Base-by-base conservation (phyloP, 2,888 invertebrate species). In the Cotesia congregata region DNA sequence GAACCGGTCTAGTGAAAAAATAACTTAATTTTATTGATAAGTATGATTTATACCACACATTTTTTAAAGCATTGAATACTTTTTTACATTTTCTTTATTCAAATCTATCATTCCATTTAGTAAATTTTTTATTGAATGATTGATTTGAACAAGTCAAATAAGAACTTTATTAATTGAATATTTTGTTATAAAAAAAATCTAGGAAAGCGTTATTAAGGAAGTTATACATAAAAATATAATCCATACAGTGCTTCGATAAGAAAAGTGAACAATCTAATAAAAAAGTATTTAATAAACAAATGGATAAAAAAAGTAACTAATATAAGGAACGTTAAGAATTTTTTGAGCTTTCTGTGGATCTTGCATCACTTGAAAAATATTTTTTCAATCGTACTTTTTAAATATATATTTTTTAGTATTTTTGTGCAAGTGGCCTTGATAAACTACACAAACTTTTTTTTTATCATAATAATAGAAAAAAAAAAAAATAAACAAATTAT, bases 1-100 rank as follows among this genome's bases (percentile, higher is more conserved):
- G 84, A 84, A 7, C 82, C 82, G 6, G 85, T 85, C 65, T 88
- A 82, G 67, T 74, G 67, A 30, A 7, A 65, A 65, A 76, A 60
- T 15, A 12, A 62, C 5, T 62, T 20, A 65, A 30, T 30, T 65
- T 65, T 38, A 30, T 65, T 65, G 30, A 30, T 30, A 30, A 30
- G 2, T 30, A 9, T 65, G 20, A 30, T 30, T 65, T 9, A 50
- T 50, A 50, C 50, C 12, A 12, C 7, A 62, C 20, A 15, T 62
- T 62, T 62, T 62, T 62, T 50, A 50, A 50, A 50, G 12, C 50
- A 50, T 50, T 50, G 50, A 50, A 7, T 9, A 7, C 7, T 50
- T 50, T 50, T 50, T 50, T 50, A 50, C 50, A 50, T 50, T 50
- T 50, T 50, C 12, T 50, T 50, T 50, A 9, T 1, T 50, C 9